Conservation (phyloP, 2,888 invertebrate species). For the Rutpela maculata region DNA sequence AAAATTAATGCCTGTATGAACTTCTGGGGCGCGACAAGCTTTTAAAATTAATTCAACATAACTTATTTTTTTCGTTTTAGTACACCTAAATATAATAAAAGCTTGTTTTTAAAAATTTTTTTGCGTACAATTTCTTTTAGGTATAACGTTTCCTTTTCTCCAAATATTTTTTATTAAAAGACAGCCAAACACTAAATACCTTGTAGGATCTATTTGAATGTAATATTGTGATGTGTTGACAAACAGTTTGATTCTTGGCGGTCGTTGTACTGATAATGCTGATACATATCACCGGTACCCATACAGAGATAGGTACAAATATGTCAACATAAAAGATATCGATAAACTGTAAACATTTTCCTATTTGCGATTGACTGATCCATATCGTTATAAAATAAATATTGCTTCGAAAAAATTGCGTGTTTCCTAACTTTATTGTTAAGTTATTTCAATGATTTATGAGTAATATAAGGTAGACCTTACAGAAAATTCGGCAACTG, state of each 20-base stretch:
- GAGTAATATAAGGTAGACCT: neutral
- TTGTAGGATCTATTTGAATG: neutral
- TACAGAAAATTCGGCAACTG: neutral
- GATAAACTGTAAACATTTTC: slow-evolving; percentile 1
- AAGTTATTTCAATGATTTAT: neutral
- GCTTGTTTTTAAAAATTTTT: no score
- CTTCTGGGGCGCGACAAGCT: no score
- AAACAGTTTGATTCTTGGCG: neutral
- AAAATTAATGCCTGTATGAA: no score
- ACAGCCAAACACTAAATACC: neutral
- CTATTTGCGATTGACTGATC: neutral
- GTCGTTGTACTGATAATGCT: slow-evolving; percentile 3
- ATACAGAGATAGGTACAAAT: neutral
- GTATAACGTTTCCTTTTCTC: no score
- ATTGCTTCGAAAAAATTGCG: neutral
- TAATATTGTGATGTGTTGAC: neutral
- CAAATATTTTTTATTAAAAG: no score
- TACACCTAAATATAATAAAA: no score
- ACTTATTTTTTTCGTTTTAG: no score
- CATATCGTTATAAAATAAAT: slow-evolving; percentile 4
- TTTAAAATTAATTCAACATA: no score
- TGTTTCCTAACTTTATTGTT: neutral
- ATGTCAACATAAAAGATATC: slow-evolving; percentile 7
- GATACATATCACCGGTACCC: neutral
- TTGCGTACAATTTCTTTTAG: no score